A percentile compares a stretch with the other conserved stretches of the same genome.
These are phyloP conservation scores for Petrolisthes cinctipes DNA, from an alignment of 2,888 invertebrate species.

Conservation along the genomic window DNA sequence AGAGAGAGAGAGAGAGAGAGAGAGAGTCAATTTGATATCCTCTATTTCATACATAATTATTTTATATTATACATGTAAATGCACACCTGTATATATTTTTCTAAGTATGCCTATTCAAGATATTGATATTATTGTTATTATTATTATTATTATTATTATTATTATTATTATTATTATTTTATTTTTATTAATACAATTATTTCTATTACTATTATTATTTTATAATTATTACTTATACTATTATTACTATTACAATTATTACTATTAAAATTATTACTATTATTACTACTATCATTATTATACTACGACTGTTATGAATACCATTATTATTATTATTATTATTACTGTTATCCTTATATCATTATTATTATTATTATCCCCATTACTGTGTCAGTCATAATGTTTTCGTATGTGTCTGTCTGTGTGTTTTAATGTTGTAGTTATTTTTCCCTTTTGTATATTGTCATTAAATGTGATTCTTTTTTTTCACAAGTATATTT, in stretches of 20 bases:
- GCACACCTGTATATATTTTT: neutral
- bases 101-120: neutral
- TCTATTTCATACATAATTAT: no score
- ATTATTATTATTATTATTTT: neutral
- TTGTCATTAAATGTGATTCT: neutral
- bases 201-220: no score
- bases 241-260: neutral
- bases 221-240: neutral
- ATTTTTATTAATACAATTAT: neutral
- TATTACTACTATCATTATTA: neutral
- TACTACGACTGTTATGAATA: neutral
- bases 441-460: neutral
- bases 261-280: neutral
- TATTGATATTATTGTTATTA: neutral
- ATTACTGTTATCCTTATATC: neutral
- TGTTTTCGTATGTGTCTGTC: conserved; percentile 5
- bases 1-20: no score
- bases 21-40: no score
- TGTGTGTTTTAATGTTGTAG: conserved; percentile 4
- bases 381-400: neutral
- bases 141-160: neutral
- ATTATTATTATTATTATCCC: neutral
- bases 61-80: no score
- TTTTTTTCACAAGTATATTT: neutral
- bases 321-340: neutral